Evolutionary conservation across 2,888 invertebrate genomes (phyloP).

Genomic region (Malacosoma neustria): DNA sequence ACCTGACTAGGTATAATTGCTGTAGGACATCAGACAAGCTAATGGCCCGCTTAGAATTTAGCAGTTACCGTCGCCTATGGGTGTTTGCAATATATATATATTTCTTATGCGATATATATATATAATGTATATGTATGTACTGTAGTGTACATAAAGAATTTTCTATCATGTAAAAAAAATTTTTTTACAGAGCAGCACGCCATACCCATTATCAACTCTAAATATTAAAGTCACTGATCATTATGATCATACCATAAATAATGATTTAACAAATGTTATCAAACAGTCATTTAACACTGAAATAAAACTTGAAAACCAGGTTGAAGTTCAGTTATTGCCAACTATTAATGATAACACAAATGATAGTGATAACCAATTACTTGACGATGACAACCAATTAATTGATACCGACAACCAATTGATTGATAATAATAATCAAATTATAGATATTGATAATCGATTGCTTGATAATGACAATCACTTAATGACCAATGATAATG

Average conservation of each 20-base stretch:
- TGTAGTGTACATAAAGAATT: too few relatives aligned
- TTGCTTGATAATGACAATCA: background rate
- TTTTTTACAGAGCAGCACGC: background rate
- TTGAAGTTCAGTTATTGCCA: background rate
- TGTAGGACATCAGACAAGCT: too few relatives aligned
- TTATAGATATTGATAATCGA: background rate
- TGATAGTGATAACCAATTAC: background rate
- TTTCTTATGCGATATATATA: too few relatives aligned
- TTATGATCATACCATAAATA: conserved; percentile 1
- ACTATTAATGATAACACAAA: background rate
- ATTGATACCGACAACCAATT: background rate
- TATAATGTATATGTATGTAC: too few relatives aligned
- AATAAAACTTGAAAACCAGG: background rate
- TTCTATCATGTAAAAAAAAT: too few relatives aligned
- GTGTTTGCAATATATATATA: too few relatives aligned
- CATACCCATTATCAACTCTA: conserved; percentile 1
- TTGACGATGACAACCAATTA: background rate
- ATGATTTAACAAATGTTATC: background rate
- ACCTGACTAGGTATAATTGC: too few relatives aligned
- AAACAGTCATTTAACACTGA: background rate
- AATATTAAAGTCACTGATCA: background rate
- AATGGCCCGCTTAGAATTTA: too few relatives aligned
- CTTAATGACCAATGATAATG: background rate
- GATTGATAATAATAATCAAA: background rate
- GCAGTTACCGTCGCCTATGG: too few relatives aligned